These are phyloP conservation scores for Penelope pileata DNA, from an alignment of 2,113 vertebrate genomes.

Conservation along the genomic window DNA sequence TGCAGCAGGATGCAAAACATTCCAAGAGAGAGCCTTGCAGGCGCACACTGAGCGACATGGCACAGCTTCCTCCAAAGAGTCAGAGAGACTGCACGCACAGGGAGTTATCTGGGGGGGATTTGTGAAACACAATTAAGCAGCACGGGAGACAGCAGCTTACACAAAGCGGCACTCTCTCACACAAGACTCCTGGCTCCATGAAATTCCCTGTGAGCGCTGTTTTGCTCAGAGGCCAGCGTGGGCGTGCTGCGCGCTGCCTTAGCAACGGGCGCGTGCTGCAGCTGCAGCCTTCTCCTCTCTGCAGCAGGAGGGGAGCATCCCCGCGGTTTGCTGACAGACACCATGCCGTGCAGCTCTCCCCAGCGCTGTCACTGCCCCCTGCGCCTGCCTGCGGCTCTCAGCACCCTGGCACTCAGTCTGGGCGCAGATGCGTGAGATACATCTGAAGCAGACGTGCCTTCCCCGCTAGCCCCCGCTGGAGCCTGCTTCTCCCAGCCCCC, in stretches of 20 bases:
- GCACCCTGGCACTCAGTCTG: accelerated
- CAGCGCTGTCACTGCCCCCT: not conserved
- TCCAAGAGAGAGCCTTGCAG: not conserved
- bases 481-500: not conserved
- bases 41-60: not conserved
- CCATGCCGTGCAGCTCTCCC: not conserved
- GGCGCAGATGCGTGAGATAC: not conserved
- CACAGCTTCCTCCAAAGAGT: not conserved
- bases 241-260: slow-evolving; percentile 27
- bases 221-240: slow-evolving; percentile 7
- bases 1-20: not conserved
- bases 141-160: not conserved
- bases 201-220: not conserved
- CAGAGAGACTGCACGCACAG: not conserved
- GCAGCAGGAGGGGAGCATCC: not conserved
- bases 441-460: not conserved
- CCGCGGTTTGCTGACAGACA: not conserved
- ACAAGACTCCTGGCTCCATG: not conserved
- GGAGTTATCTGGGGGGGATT: not conserved
- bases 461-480: not conserved
- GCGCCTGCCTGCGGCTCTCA: not conserved
- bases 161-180: not conserved
- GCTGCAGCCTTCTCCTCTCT: slow-evolving; percentile 23
- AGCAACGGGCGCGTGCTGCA: slow-evolving; percentile 47
- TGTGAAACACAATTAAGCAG: not conserved